Base-by-base conservation (phyloP, 1,140 invertebrate genomes). In the Papilio glaucus region DNA sequence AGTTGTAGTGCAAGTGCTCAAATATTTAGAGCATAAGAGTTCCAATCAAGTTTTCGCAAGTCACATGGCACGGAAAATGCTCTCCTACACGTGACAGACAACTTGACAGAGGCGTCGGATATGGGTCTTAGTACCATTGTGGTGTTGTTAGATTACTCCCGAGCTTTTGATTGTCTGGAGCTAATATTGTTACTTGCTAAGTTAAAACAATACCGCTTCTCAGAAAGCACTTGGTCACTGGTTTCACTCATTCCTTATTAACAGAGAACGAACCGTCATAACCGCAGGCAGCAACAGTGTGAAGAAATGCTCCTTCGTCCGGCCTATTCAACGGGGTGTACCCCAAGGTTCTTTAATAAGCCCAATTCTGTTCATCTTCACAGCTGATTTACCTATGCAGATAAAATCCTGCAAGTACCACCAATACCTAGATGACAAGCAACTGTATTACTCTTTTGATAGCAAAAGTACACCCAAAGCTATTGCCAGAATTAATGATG, bases 91-190 rank as follows among this genome's bases (percentile, higher is more conserved):
- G 42, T 45, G 4, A 15, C n/a, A 15, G 42, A 45, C 13, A 15
- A 45, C 18, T 15, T 45, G 38, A 38, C 38, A 10, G 38, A 38
- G 38, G 38, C 38, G 12, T 38, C n/a, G n/a, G n/a, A n/a, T n/a
- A n/a, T n/a, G n/a, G n/a, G n/a, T n/a, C n/a, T n/a, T n/a, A n/a
- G n/a, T n/a, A n/a, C n/a, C n/a, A n/a, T n/a, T n/a, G n/a, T n/a
- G n/a, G n/a, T n/a, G n/a, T n/a, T n/a, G n/a, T 10, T 71, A 10
- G 68, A 71, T 5, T 71, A 57, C 8, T 71, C 45, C 3, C 68
- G 68, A 5, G 68, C 68, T 1, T 71, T 71, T 15, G 70, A 71
- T 7, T 71, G 70, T 10, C 1, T 71, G 13, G 9, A 71, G 5
- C 53, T 37, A 4, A 57, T 61, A 26, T 21, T 71, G 7, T 7